Evolutionary conservation across 2,797 vertebrate species (phyloP), one percentile per base, ranked within the genome.

Genomic region (Melanotaenia maccullochi): DNA sequence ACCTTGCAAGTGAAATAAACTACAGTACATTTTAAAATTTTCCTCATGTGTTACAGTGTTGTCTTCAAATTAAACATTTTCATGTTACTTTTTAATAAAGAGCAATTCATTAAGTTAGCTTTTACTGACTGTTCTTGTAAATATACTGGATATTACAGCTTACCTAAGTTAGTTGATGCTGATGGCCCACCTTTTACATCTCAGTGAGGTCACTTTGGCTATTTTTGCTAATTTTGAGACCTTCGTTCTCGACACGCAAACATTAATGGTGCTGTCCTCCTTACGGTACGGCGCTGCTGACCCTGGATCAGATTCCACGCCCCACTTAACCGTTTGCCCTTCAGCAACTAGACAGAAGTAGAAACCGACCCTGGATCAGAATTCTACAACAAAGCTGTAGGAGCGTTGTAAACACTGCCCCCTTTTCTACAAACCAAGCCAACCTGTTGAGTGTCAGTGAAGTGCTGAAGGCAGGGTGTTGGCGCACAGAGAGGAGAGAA

Each of bases 371-470:
- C 60, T 0, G 75, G 82, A 82, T 82, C 88, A 75, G 90, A 4
- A 51, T 11, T 44, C 12, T 1, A 9, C 8, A 13, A 75, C 64
- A 76, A 59, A 64, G 22, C 33, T 16, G 4, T 3, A 35, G 25
- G 33, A 24, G 14, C 13, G 1, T 38, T 63, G 83, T 63, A 71
- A 84, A 88, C 82, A 80, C 83, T 38, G 71, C 80, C 89, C 88
- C 75, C 78, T 69, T 84, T 24, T 83, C 30, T 49, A 9, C 60
- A 83, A 82, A 75, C 22, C 68, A 8, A 78, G 59, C 81, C 85
- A 84, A 94, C 93, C 90, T 93, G 93, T 93, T 83, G 91, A 71
- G 86, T 44, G 85, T 78, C 38, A 1, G 78, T 16, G 28, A 22
- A 33, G 68, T 4, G 62, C 11, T 20, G 64, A 63, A 61, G 81